phyloP scores from a whole-genome alignment of 2,113 vertebrate genomes.

The Psettodes erumei region DNA sequence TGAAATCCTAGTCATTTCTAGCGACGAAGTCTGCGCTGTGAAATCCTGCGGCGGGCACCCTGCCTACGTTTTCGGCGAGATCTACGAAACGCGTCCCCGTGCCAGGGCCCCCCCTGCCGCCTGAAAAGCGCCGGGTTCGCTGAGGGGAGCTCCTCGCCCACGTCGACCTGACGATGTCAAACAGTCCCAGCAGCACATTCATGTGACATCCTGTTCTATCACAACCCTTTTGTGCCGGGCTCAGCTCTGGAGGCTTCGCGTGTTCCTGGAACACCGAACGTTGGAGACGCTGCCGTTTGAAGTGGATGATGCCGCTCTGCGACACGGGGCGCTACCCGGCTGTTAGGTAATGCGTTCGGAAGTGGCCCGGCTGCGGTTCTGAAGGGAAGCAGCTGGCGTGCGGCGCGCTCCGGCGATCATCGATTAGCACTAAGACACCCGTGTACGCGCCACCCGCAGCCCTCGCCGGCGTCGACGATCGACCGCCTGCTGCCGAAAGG shows the following conservation, averaged over 20 bases:
- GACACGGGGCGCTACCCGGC: background rate
- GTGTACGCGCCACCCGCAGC: background rate
- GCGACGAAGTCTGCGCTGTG: background rate
- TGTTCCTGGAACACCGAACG: background rate
- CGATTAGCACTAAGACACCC: background rate
- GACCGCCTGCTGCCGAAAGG: background rate
- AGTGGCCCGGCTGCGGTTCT: slow-evolving; percentile 3
- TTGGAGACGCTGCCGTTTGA: slow-evolving; percentile 8
- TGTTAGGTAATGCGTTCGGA: background rate
- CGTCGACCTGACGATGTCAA: slow-evolving; percentile 1
- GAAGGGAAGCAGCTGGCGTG: background rate
- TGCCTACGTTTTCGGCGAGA: background rate
- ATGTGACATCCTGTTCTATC: slow-evolving; percentile 44
- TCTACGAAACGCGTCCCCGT: background rate
- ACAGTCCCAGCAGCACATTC: slow-evolving; percentile 21
- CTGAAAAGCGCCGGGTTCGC: background rate
- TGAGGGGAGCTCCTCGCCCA: background rate
- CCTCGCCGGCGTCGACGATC: background rate
- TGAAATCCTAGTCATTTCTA: slow-evolving; percentile 6
- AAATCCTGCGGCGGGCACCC: background rate
- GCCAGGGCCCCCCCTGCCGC: background rate
- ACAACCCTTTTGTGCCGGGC: background rate
- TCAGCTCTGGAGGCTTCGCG: slow-evolving; percentile 33
- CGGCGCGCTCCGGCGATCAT: background rate
- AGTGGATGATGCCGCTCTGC: slow-evolving; percentile 8